Conservation (phyloP, 2,797 vertebrate genomes). For the Gymnopithys bicolor region DNA sequence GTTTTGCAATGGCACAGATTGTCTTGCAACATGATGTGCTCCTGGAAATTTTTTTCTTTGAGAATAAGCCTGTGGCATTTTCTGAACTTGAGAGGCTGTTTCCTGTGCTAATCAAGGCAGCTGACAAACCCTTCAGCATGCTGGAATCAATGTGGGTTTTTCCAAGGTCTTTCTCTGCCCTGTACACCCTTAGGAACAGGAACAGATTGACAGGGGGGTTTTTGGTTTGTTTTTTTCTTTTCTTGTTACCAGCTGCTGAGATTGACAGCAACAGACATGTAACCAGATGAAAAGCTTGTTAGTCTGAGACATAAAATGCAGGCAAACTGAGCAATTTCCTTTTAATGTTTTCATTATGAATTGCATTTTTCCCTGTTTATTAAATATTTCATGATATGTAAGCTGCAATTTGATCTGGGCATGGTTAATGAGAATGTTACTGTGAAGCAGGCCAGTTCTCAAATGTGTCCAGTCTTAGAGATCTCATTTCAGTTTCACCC, state of each 20-base stretch:
- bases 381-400: neutral
- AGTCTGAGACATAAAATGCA: neutral
- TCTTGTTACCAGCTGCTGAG: neutral
- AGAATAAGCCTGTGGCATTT: constrained; percentile 7
- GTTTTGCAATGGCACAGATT: neutral
- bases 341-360: neutral
- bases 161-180: constrained; percentile 2
- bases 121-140: neutral
- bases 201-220: neutral
- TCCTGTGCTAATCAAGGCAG: constrained; percentile 13
- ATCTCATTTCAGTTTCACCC: neutral
- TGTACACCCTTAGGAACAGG: neutral
- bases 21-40: neutral
- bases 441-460: neutral
- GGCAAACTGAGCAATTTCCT: neutral
- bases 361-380: neutral
- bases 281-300: constrained; percentile 3
- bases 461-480: neutral
- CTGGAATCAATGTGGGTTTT: constrained; percentile 22
- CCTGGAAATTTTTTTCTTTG: neutral
- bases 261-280: neutral
- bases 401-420: neutral
- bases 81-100: neutral
- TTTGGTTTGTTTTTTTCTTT: too few relatives aligned
- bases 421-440: neutral